Evolutionary conservation across 2,888 invertebrate species (phyloP).

Genomic region (Drosophila mayaguana): DNA sequence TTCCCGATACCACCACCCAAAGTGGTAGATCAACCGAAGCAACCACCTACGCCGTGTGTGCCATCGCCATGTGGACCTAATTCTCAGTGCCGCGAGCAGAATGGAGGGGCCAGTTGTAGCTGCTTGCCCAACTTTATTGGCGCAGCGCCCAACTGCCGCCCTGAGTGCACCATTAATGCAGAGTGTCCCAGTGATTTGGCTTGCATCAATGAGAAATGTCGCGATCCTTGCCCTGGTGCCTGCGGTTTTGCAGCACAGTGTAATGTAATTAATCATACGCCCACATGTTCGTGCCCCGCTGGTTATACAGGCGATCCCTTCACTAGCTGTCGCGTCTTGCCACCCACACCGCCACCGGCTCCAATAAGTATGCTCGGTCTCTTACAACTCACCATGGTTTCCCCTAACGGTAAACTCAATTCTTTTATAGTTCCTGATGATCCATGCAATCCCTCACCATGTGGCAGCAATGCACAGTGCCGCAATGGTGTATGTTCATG

Average conservation of each 20-base stretch:
- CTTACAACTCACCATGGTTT: background rate
- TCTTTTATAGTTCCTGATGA: conserved; percentile 84
- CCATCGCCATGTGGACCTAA: conserved; percentile 93
- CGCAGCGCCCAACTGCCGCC: conserved; percentile 91
- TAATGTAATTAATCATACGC: conserved; percentile 91
- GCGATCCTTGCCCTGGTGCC: conserved; percentile 91
- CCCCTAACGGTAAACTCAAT: conserved; percentile 19
- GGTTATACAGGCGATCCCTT: conserved; percentile 93
- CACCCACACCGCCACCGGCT: conserved; percentile 84
- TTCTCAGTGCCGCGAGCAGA: conserved; percentile 89
- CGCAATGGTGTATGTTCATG: conserved; percentile 91
- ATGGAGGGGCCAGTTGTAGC: conserved; percentile 89
- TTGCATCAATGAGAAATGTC: conserved; percentile 90
- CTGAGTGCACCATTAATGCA: conserved; percentile 91
- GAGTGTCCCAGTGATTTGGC: conserved; percentile 90
- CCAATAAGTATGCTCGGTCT: conserved; percentile 66
- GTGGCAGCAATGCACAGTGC: conserved; percentile 91
- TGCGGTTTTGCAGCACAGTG: conserved; percentile 91
- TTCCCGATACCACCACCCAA: conserved; percentile 87
- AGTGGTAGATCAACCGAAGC: conserved; percentile 34
- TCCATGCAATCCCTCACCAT: conserved; percentile 91
- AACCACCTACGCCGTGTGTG: conserved; percentile 88
- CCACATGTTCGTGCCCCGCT: conserved; percentile 90
- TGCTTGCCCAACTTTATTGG: conserved; percentile 90
- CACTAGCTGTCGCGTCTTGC: conserved; percentile 88